These are phyloP conservation scores for Pseudomyrmex dendroicus DNA, from an alignment of 1,140 invertebrate genomes.

Conservation along the genomic window DNA sequence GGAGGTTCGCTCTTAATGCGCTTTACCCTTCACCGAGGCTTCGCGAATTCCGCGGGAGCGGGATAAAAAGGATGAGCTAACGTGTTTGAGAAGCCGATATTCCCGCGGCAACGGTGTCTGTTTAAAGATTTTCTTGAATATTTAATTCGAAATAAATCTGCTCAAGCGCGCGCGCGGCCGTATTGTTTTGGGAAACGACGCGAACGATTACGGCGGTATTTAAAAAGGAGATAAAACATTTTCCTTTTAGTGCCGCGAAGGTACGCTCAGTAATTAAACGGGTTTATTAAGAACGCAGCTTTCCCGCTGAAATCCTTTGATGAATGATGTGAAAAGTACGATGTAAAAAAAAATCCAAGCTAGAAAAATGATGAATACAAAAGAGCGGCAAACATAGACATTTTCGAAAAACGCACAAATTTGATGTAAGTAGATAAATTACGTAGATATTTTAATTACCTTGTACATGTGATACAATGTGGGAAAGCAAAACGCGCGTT, in stretches of 20 bases:
- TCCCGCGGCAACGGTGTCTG: background rate
- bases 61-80: conserved; percentile 41
- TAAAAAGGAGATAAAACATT: background rate
- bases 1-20: conserved; percentile 65
- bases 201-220: conserved; percentile 1
- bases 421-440: background rate
- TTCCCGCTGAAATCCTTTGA: background rate
- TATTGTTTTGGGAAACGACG: background rate
- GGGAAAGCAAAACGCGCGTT: background rate
- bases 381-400: too few relatives aligned
- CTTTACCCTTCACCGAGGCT: conserved; percentile 62
- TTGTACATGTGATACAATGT: background rate
- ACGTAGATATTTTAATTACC: background rate
- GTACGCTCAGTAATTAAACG: background rate
- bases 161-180: background rate
- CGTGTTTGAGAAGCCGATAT: conserved; percentile 21
- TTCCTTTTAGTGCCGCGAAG: background rate
- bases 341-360: background rate
- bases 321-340: background rate
- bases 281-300: background rate
- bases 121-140: conserved; percentile 52
- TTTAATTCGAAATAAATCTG: conserved; percentile 26
- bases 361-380: too few relatives aligned
- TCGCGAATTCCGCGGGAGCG: conserved; percentile 29
- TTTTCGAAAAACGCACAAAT: too few relatives aligned